Base-by-base conservation (phyloP, 2,888 invertebrate species). In the Apamea anceps region DNA sequence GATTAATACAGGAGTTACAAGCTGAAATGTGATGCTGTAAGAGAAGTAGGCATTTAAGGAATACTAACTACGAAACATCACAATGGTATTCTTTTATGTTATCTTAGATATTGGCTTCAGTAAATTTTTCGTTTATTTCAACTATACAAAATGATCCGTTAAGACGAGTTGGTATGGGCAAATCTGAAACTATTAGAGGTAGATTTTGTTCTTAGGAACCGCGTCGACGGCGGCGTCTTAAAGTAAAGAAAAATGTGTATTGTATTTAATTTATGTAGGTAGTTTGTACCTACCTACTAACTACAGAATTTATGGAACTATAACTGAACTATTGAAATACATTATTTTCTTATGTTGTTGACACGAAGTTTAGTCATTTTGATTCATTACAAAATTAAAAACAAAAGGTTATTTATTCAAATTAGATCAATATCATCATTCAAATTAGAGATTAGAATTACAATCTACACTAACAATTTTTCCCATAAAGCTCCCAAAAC, bases 21-120 rank as follows among this genome's bases (percentile, higher is more conserved):
- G 81, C 75, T 81, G 10, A 73, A 81, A 25, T 81, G 54, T 81
- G 80, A 75, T 75, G 62, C 67, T 57, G 5, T 28, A 28, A 48
- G 37, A 48, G 42, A 67, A 21, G 42, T 80, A 80, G 67, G 67
- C 60, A 73, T 54, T 54, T 15, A n/a, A 74, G 54, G 66, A 80
- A 80, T 54, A 63, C 10, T 6, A 21, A 45, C 67, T 42, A 18
- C 2, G 5, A 42, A 67, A 78, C 2, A 54, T 63, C 18, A 54
- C 10, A n/a, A 42, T 51, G 79, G 48, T 28, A 42, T 79, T 72
- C 54, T 28, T 57, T 13, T 54, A 62, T 6, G 60, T 60, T 1
- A n/a, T n/a, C n/a, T n/a, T n/a, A n/a, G n/a, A n/a, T 25, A 5
- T 67, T 67, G 48, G 32, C 32, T 45, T 45, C n/a, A 18, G 25